phyloP scores from a whole-genome alignment of 1,140 invertebrate species.

The Zaprionus davidi region DNA sequence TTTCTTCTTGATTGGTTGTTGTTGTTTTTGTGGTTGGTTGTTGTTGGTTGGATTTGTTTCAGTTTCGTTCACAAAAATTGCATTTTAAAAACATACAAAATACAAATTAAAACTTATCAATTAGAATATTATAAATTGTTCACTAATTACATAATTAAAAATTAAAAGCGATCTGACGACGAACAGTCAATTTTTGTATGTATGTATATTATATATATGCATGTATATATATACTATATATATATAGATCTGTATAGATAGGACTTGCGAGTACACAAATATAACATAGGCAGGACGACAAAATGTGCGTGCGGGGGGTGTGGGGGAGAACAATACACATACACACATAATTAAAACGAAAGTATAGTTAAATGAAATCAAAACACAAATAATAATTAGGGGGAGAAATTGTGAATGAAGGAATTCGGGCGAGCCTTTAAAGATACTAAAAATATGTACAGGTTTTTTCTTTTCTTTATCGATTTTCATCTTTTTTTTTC shows the following conservation, averaged over 20 bases:
- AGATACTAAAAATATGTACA: constrained; percentile 75
- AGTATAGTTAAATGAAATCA: constrained; percentile 29
- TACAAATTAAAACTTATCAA: constrained; percentile 66
- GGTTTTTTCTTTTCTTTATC: constrained; percentile 39
- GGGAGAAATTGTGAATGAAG: constrained; percentile 47
- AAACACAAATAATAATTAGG: constrained; percentile 25
- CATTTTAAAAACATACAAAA: constrained; percentile 64
- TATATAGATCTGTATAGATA: constrained; percentile 30
- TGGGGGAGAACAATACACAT: constrained; percentile 6
- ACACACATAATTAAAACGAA: constrained; percentile 13
- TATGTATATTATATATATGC: constrained; percentile 31
- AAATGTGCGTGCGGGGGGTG: constrained; percentile 14
- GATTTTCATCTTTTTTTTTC: constrained; percentile 5
- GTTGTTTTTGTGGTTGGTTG: constrained; percentile 19
- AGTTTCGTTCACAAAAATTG: constrained; percentile 28
- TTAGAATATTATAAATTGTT: constrained; percentile 49
- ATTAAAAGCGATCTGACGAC: constrained; percentile 66
- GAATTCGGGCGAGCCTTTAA: constrained; percentile 46
- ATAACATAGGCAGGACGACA: constrained; percentile 52
- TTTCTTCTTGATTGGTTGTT: constrained; percentile 30
- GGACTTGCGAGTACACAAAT: constrained; percentile 46
- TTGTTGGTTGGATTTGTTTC: constrained; percentile 8
- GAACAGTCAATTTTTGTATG: constrained; percentile 33
- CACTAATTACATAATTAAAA: constrained; percentile 79
- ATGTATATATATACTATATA: constrained; percentile 8